Percentiles rank a stretch among this genome's conserved stretches.
phyloP scores from a whole-genome alignment of 2,113 vertebrate genomes.

The Copsychus sechellarum region DNA sequence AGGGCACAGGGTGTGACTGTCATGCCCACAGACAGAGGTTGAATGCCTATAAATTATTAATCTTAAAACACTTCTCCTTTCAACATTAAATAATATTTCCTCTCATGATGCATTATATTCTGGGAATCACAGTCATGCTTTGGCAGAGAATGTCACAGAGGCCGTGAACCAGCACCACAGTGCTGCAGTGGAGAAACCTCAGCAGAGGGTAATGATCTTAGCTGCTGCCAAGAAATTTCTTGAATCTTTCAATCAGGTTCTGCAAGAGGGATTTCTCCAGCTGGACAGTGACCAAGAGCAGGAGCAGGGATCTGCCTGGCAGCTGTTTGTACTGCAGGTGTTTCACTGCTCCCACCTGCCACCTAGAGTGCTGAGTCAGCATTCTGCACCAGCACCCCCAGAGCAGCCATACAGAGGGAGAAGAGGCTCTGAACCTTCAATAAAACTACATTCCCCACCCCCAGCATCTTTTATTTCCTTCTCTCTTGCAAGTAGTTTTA shows the following conservation, averaged over 20 bases:
- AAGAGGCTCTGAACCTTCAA: not conserved
- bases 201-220: not conserved
- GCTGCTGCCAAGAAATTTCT: not conserved
- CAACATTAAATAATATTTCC: not conserved
- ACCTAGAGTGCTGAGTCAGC: not conserved
- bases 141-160: not conserved
- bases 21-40: not conserved
- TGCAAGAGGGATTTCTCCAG: not conserved
- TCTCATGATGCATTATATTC: not conserved
- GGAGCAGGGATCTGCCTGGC: not conserved
- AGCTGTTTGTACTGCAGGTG: not conserved
- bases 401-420: not conserved
- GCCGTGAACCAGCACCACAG: not conserved
- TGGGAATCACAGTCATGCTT: not conserved
- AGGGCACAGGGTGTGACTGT: not conserved
- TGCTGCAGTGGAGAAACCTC: not conserved
- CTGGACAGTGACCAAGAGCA: not conserved
- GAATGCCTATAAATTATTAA: not conserved
- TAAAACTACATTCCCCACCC: not conserved
- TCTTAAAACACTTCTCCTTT: not conserved
- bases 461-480: not conserved
- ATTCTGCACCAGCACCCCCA: rapidly evolving
- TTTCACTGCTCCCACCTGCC: not conserved
- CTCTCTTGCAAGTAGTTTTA: not conserved
- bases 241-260: not conserved